Conservation (phyloP, 2,113 vertebrate genomes). For the Sapayoa aenigma region DNA sequence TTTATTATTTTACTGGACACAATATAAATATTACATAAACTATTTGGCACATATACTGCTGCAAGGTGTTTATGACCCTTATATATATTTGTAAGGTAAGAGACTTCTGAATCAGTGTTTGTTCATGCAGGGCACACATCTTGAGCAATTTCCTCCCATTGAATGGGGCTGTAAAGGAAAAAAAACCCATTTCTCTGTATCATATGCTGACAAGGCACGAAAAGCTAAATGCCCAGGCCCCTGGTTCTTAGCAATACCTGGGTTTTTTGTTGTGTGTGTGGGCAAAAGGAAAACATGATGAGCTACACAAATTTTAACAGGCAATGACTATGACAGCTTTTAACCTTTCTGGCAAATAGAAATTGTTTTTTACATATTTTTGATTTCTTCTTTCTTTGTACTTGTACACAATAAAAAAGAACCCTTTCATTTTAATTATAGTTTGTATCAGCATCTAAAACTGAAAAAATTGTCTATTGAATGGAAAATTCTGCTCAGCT, state of each 20-base stretch:
- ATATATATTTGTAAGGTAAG: neutral
- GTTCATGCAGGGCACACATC: neutral
- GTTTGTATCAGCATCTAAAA: neutral
- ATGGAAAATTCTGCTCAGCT: neutral
- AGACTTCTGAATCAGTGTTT: neutral
- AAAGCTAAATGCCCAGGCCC: neutral
- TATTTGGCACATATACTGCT: neutral
- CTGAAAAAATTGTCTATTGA: neutral
- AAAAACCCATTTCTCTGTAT: neutral
- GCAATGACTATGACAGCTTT: neutral
- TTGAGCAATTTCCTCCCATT: neutral
- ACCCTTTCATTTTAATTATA: neutral
- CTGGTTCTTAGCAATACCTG: neutral
- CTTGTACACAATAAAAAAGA: neutral
- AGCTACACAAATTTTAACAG: neutral
- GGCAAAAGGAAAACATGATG: neutral
- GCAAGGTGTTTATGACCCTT: neutral
- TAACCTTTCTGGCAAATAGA: neutral
- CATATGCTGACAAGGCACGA: accelerated
- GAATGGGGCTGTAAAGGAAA: neutral
- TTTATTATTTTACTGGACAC: neutral
- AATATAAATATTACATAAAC: neutral
- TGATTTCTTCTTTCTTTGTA: neutral
- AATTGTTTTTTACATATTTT: neutral
- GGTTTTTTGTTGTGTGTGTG: neutral